Conservation (phyloP, 2,113 vertebrate genomes). For the Orycteropus afer region DNA sequence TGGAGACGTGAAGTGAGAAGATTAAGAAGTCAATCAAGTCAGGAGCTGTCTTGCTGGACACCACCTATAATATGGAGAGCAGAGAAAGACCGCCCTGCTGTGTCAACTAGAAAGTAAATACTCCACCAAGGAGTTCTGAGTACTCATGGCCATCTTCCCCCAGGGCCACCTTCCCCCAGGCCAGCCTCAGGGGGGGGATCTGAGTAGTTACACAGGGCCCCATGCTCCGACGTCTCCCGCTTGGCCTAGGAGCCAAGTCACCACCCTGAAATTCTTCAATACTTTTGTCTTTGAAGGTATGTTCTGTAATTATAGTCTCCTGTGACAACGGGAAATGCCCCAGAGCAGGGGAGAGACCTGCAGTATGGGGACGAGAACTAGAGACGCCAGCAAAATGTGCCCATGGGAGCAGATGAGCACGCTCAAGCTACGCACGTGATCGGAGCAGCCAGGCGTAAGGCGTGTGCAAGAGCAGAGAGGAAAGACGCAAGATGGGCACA, state of each 20-base stretch:
- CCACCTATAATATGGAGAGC: neutral
- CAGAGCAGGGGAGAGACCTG: rapidly evolving
- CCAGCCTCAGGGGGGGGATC: neutral
- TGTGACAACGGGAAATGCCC: rapidly evolving
- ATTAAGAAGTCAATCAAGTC: neutral
- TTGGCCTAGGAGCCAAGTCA: rapidly evolving
- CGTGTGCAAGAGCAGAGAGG: too few relatives aligned
- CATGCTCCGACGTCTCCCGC: neutral
- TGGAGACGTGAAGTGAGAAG: neutral
- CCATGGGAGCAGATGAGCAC: too few relatives aligned
- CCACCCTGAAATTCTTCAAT: neutral
- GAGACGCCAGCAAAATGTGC: rapidly evolving
- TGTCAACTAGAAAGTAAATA: neutral
- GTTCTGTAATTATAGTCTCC: neutral
- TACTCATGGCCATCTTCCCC: rapidly evolving
- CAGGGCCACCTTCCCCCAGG: neutral
- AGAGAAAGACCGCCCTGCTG: neutral
- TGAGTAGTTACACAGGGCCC: neutral
- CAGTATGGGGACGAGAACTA: rapidly evolving
- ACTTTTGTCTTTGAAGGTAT: neutral
- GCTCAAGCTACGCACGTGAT: too few relatives aligned
- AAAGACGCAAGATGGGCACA: too few relatives aligned
- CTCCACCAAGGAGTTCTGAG: neutral
- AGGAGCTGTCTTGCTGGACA: neutral
- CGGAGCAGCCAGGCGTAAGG: too few relatives aligned